A percentile compares a stretch with the other conserved stretches of the same genome.
Conservation (phyloP, 2,888 invertebrate genomes). For the Rhogogaster chlorosoma region DNA sequence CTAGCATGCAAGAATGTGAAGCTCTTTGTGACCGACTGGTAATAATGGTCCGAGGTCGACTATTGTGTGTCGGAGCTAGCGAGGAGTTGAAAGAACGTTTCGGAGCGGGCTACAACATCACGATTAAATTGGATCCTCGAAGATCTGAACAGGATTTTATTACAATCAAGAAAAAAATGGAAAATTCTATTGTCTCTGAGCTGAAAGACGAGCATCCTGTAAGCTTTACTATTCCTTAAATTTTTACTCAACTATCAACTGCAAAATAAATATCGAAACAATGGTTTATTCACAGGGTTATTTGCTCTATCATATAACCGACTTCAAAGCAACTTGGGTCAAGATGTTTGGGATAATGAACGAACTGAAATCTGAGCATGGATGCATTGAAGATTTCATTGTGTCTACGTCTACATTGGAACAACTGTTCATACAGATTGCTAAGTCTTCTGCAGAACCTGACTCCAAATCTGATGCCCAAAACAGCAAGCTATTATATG, state of each 20-base stretch:
- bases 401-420: slow-evolving; percentile 74
- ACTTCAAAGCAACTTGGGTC: slow-evolving; percentile 69
- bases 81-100: slow-evolving; percentile 86
- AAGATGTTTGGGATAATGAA: slow-evolving; percentile 73
- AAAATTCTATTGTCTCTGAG: slow-evolving; percentile 80
- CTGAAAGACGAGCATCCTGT: slow-evolving; percentile 87
- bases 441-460: slow-evolving; percentile 62
- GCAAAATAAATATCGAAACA: background rate
- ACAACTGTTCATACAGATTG: slow-evolving; percentile 74
- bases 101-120: slow-evolving; percentile 85
- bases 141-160: slow-evolving; percentile 68
- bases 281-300: slow-evolving; percentile 64
- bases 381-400: slow-evolving; percentile 73
- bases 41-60: slow-evolving; percentile 87
- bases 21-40: slow-evolving; percentile 88
- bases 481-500: background rate
- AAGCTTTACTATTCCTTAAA: slow-evolving; percentile 62
- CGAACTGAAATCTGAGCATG: slow-evolving; percentile 65
- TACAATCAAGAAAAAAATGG: slow-evolving; percentile 79
- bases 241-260: background rate
- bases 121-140: slow-evolving; percentile 77
- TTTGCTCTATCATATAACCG: slow-evolving; percentile 72
- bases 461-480: background rate
- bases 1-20: slow-evolving; percentile 95
- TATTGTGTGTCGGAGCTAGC: slow-evolving; percentile 87